Conservation (phyloP, 2,888 invertebrate species). For the Epinotia ramella region DNA sequence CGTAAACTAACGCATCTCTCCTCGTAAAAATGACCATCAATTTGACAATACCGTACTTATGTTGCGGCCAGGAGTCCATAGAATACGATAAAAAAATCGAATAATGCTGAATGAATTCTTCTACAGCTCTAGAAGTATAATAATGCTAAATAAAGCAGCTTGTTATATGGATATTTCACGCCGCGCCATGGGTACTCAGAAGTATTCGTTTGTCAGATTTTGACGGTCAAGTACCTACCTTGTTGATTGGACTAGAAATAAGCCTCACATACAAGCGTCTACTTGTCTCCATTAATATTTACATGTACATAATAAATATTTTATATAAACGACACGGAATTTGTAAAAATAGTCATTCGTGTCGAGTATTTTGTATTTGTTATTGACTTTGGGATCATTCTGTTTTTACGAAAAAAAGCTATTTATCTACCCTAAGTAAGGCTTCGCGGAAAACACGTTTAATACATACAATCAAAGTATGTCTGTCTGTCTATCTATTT, state of each 20-base stretch:
- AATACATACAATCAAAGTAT: no score
- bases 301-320: slow-evolving; percentile 21
- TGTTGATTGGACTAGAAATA: slow-evolving; percentile 30
- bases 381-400: slow-evolving; percentile 4
- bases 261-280: slow-evolving; percentile 21
- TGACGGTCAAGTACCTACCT: slow-evolving; percentile 6
- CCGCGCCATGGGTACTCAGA: background rate
- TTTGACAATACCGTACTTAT: background rate
- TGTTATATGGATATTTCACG: background rate
- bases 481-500: no score
- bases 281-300: slow-evolving; percentile 27
- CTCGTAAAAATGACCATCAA: no score
- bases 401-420: background rate
- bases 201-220: background rate
- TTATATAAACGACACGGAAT: slow-evolving; percentile 13
- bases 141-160: background rate
- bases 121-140: background rate
- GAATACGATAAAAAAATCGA: no score
- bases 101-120: background rate
- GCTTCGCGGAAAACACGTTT: no score
- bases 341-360: slow-evolving; percentile 20
- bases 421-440: no score
- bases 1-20: no score
- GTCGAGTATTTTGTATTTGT: background rate
- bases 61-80: background rate